These are phyloP conservation scores for Astropecten irregularis DNA, from an alignment of 53 echinoderm and acorn worm species.

Conservation along the genomic window DNA sequence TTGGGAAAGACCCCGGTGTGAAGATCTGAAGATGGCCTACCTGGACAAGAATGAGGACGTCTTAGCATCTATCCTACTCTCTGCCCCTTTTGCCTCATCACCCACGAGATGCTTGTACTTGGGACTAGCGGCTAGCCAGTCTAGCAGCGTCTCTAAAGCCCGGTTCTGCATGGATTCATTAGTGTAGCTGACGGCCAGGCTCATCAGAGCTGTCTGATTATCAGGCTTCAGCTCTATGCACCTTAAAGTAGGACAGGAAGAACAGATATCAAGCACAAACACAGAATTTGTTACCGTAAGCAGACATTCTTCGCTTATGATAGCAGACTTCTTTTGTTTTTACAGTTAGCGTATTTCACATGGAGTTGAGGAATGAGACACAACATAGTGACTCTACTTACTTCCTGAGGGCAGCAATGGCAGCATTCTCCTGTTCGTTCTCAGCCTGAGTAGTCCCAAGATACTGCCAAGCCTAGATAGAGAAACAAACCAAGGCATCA, in stretches of 20 bases:
- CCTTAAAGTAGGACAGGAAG: too few relatives aligned
- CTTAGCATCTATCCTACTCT: slow-evolving; percentile 59
- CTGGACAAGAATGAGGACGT: slow-evolving; percentile 61
- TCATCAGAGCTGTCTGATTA: slow-evolving; percentile 84
- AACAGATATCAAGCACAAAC: too few relatives aligned
- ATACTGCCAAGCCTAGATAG: slow-evolving; percentile 94
- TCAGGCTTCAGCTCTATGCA: slow-evolving; percentile 86
- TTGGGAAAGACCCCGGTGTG: too few relatives aligned
- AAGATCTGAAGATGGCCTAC: too few relatives aligned
- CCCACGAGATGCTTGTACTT: slow-evolving; percentile 74
- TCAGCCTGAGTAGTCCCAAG: slow-evolving; percentile 98
- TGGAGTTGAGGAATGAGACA: too few relatives aligned
- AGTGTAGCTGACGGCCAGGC: slow-evolving; percentile 93
- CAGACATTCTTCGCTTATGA: not conserved
- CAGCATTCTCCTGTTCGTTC: slow-evolving; percentile 95
- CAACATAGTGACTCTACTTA: too few relatives aligned
- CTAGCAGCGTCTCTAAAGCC: slow-evolving; percentile 75
- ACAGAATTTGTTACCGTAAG: not conserved
- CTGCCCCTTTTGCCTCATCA: slow-evolving; percentile 61
- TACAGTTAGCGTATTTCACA: too few relatives aligned
- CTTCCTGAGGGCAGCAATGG: slow-evolving; percentile 93
- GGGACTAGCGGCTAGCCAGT: slow-evolving; percentile 80
- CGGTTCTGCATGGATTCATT: slow-evolving; percentile 94
- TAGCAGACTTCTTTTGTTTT: too few relatives aligned
- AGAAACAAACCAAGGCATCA: slow-evolving; percentile 1